These are phyloP conservation scores for Cryptocheilus praepositus DNA, from an alignment of 2,888 invertebrate species.

Conservation along the genomic window DNA sequence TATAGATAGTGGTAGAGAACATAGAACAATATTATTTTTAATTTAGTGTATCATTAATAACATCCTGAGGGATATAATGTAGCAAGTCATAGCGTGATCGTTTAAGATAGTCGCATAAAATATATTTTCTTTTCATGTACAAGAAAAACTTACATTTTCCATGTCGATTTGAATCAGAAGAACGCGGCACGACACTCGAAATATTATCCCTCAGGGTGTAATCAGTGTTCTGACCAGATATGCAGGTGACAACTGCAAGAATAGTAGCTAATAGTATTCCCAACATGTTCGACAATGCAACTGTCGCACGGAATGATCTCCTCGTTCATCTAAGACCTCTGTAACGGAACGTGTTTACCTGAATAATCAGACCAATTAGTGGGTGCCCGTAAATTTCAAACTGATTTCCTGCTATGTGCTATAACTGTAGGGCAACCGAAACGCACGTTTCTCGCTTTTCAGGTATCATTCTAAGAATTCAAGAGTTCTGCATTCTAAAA, in stretches of 20 bases:
- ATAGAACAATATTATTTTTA: constrained; percentile 6
- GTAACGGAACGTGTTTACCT: constrained; percentile 63
- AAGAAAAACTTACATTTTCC: constrained; percentile 63
- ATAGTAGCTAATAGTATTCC: constrained; percentile 17
- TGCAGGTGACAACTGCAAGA: constrained; percentile 38
- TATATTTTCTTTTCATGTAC: not conserved
- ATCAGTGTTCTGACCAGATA: constrained; percentile 53
- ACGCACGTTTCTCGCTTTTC: too few relatives aligned
- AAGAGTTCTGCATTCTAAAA: too few relatives aligned
- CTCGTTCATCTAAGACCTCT: constrained; percentile 1
- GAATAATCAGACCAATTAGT: constrained; percentile 63
- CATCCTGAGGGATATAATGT: not conserved
- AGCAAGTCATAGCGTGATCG: not conserved
- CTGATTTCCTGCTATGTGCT: constrained; percentile 28
- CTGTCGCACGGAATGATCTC: constrained; percentile 20
- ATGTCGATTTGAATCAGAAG: constrained; percentile 41
- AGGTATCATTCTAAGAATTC: too few relatives aligned
- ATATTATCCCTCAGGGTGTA: constrained; percentile 53
- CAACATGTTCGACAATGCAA: constrained; percentile 57
- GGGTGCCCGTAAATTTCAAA: constrained; percentile 35
- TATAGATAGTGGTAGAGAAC: constrained; percentile 10
- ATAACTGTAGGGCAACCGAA: constrained; percentile 30
- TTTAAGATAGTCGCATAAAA: not conserved
- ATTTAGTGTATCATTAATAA: not conserved
- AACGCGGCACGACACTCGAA: constrained; percentile 19